A percentile compares a stretch with the other conserved stretches of the same genome.
Evolutionary conservation across 2,113 vertebrate species (phyloP).

Genomic region (Balaenoptera acutorostrata): DNA sequence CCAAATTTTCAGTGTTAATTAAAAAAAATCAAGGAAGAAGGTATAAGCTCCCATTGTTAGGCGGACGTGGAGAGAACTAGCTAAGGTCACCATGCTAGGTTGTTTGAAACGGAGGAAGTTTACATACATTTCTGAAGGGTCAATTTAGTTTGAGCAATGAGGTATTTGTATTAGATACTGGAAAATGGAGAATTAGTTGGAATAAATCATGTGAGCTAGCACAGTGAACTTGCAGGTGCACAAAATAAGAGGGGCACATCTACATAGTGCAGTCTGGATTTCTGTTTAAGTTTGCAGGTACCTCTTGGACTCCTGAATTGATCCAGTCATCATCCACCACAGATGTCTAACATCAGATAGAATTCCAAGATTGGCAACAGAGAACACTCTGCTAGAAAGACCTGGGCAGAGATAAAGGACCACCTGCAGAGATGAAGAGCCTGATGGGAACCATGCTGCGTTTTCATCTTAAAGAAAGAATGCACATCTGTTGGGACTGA

Average conservation of each 20-base stretch:
- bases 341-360: not conserved
- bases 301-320: slow-evolving; percentile 58
- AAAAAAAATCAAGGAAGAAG: not conserved
- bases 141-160: slow-evolving; percentile 48
- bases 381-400: slow-evolving; percentile 33
- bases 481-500: not conserved
- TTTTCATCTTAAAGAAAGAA: slow-evolving; percentile 21
- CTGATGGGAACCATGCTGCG: not conserved
- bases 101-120: slow-evolving; percentile 25
- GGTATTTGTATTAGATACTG: slow-evolving; percentile 11
- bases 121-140: slow-evolving; percentile 22
- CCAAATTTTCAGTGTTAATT: not conserved
- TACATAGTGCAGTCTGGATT: slow-evolving; percentile 11
- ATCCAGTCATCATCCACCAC: slow-evolving; percentile 27
- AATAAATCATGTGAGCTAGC: not conserved
- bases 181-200: not conserved
- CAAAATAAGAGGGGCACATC: not conserved
- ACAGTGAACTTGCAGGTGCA: not conserved
- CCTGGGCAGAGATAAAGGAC: not conserved
- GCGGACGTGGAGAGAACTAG: not conserved
- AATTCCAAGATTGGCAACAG: slow-evolving; percentile 38
- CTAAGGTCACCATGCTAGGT: not conserved
- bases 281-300: slow-evolving; percentile 64
- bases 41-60: slow-evolving; percentile 30
- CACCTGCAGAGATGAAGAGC: not conserved